phyloP scores from a whole-genome alignment of 2,113 vertebrate species.

The crab-eating macaque (Macaca fascicularis) region T2T-MFA8v1.1 NC_088387.1:75013001-75013500 shows the following conservation, averaged over 20 bases:
- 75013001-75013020: neutral
- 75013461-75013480: no score
- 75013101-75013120: neutral
- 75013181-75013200: neutral
- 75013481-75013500: neutral
- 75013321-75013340: neutral
- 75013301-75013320: neutral
- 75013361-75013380: neutral
- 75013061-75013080: neutral
- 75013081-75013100: rapidly evolving
- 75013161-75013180: neutral
- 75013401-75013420: neutral
- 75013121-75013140: neutral
- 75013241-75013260: neutral
- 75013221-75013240: neutral
- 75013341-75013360: neutral
- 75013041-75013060: neutral
- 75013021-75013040: neutral
- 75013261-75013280: neutral
- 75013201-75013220: neutral
- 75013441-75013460: neutral
- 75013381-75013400: no score
- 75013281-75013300: neutral
- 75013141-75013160: neutral
- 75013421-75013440: neutral